Evolutionary conservation across 2,888 invertebrate genomes (phyloP), one percentile per base, ranked within the genome.

Genomic region (Xylota sylvarum): DNA sequence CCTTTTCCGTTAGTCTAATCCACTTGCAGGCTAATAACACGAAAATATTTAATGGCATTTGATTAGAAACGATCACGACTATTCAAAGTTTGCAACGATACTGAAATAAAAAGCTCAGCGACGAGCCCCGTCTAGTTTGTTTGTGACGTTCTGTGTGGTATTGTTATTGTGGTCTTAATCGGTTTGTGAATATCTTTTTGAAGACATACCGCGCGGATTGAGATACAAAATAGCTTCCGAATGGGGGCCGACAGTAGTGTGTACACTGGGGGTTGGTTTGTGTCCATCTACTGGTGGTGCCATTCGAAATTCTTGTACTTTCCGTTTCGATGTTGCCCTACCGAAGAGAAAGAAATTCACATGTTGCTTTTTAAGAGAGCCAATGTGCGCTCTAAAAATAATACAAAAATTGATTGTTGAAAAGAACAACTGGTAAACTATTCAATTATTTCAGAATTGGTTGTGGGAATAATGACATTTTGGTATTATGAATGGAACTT

Each of bases 61-160:
- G 64, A 77, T 73, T 23, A 10, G 17, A 23, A 69, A 65, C 80
- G 86, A 86, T 88, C 88, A 78, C 80, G 67, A 84, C 88, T 32
- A 65, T 78, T 70, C 83, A 70, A 87, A 86, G 86, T 87, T 40
- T 83, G 70, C 72, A 77, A 82, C 79, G 85, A 70, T 58, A 89
- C 88, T 89, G 86, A 88, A 80, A 50, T 37, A 40, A 37, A 83
- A 78, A 81, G 74, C 73, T 84, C 55, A 48, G 37, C 58, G 27
- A 27, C 56, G 43, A 27, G 27, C 17, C 17, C 27, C 9, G 69
- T 67, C 64, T 56, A 23, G 37, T 55, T 35, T 64, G 17, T 10
- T n/a, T 27, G 14, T 69, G 52, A 35, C 62, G 65, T 80, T 80
- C 48, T 74, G 50, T 30, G 17, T 69, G 17, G 37, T 43, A 72